A percentile compares a stretch with the other conserved stretches of the same genome.
Evolutionary conservation across 2,113 vertebrate species (phyloP).

Genomic region (Sinocyclocheilus rhinocerous): DNA sequence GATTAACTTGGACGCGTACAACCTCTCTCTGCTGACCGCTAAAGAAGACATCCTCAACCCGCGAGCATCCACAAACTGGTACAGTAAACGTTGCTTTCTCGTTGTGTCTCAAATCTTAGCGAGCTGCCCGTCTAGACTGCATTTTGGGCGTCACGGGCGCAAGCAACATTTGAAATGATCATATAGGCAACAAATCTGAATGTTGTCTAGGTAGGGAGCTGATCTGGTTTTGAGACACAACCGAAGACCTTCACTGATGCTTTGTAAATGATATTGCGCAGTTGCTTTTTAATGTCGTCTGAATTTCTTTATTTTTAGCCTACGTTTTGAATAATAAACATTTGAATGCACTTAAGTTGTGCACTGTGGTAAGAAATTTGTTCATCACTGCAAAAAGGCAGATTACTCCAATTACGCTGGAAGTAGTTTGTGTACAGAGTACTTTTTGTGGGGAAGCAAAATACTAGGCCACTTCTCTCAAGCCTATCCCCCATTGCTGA

Average conservation of each 20-base stretch:
- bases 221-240: not conserved
- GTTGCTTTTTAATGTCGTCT: not conserved
- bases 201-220: not conserved
- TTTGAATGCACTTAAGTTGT: not conserved
- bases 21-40: constrained; percentile 81
- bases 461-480: not conserved
- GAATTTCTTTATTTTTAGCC: not conserved
- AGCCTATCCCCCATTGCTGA: not conserved
- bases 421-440: not conserved
- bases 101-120: not conserved
- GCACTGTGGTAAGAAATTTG: not conserved
- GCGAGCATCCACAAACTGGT: constrained; percentile 82
- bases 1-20: constrained; percentile 82
- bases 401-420: too few species aligned
- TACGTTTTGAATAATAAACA: not conserved
- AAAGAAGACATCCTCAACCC: constrained; percentile 83
- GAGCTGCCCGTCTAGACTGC: not conserved
- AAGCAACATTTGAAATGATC: not conserved
- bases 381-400: not conserved
- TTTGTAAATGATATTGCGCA: constrained; percentile 13
- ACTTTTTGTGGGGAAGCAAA: not conserved
- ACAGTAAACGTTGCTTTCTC: constrained; percentile 47
- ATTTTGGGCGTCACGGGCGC: not conserved
- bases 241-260: not conserved
- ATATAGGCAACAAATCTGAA: not conserved